Evolutionary conservation across 64 coral and sea anemone genomes (phyloP), one percentile per base, ranked within the genome.

Genomic region (Stylophora pistillata): DNA sequence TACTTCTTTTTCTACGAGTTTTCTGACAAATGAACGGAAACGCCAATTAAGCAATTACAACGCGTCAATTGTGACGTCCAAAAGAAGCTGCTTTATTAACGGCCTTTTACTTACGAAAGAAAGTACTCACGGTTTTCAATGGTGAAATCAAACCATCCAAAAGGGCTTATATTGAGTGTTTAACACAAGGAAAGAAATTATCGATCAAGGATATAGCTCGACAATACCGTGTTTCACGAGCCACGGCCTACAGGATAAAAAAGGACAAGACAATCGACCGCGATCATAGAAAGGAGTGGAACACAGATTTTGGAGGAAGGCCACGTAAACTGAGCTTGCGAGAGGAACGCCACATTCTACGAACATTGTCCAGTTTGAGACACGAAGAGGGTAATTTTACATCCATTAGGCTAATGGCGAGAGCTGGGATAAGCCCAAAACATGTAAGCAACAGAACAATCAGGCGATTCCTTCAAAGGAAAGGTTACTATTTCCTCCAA

Each of bases 351-450:
- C 32, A 23, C 32, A 77, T 77, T 77, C 52, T 77, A 53, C 74
- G 74, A 77, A 53, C 74, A 18, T 77, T 77, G 74, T 53, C n/a
- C 74, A 77, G 74, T 77, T 77, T 77, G 52, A 77, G 74, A 77
- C 74, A 77, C 2, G 74, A n/a, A n/a, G n/a, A n/a, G n/a, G n/a
- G n/a, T n/a, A n/a, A n/a, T n/a, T n/a, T n/a, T n/a, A n/a, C n/a
- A n/a, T n/a, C n/a, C n/a, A n/a, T n/a, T n/a, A n/a, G n/a, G n/a
- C n/a, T n/a, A n/a, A n/a, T n/a, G n/a, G 15, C 12, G 37, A 56
- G 52, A 77, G 74, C 37, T 77, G 74, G 74, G 74, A 76, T 76
- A 76, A 77, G 74, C 74, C 74, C 74, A 77, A 77, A 77, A 77
- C 31, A 47, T 77, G 74, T 77, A 6, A 77, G 74, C 41, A 52